These are phyloP conservation scores for Mus spretus DNA, from an alignment of 2,797 vertebrate species.

Conservation along the genomic window DNA sequence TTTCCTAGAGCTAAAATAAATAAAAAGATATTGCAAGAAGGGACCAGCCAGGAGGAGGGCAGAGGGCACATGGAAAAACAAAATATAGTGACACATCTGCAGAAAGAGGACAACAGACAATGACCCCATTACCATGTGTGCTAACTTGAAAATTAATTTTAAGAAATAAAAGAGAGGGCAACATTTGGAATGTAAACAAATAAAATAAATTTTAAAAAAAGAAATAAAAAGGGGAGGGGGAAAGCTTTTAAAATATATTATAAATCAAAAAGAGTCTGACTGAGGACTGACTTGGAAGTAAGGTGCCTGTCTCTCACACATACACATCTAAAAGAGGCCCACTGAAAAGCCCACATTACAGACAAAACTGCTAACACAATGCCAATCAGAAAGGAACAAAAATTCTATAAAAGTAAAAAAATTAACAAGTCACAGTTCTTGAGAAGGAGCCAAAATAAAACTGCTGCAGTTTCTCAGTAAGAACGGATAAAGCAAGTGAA, in stretches of 20 bases:
- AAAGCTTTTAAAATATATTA: neutral
- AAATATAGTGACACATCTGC: neutral
- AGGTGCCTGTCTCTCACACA: neutral
- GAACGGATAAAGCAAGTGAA: neutral
- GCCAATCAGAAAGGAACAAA: conserved; percentile 33
- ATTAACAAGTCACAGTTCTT: neutral
- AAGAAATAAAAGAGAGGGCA: neutral
- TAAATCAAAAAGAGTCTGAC: conserved; percentile 12
- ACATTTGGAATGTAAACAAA: neutral
- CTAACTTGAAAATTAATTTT: neutral
- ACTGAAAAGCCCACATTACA: neutral
- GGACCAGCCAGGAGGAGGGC: neutral
- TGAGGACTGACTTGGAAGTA: neutral
- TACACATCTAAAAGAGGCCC: neutral
- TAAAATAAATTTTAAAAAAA: neutral
- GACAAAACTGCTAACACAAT: neutral
- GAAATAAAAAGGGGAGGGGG: neutral
- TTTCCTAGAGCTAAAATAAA: conserved; percentile 48
- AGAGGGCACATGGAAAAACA: neutral
- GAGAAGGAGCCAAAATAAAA: neutral
- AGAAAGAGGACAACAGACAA: neutral
- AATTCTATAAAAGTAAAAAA: conserved; percentile 8
- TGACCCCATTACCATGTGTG: neutral
- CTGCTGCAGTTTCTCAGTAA: conserved; percentile 25
- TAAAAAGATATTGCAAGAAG: conserved; percentile 27